phyloP scores from a whole-genome alignment of 2,113 vertebrate genomes.

The Pteropus alecto region DNA sequence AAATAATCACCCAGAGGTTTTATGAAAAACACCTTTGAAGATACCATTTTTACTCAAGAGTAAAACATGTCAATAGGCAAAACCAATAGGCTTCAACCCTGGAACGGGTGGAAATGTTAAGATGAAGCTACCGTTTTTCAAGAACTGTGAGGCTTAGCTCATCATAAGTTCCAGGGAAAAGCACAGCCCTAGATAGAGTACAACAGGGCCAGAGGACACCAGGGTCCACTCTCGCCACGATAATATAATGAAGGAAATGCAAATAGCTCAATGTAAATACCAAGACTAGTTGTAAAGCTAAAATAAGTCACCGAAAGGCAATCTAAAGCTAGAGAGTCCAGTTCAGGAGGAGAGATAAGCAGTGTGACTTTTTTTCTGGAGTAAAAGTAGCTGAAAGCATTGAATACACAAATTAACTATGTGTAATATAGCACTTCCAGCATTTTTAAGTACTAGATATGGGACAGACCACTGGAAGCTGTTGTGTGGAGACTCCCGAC shows the following conservation, averaged over 20 bases:
- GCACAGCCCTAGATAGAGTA: not conserved
- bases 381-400: not conserved
- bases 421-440: not conserved
- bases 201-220: not conserved
- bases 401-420: not conserved
- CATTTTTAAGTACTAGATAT: not conserved
- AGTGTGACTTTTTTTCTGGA: not conserved
- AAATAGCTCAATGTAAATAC: not conserved
- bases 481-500: not conserved
- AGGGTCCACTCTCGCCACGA: not conserved
- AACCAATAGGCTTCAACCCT: not conserved
- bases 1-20: not conserved
- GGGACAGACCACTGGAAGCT: not conserved
- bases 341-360: not conserved
- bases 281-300: not conserved
- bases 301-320: not conserved
- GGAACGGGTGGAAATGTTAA: not conserved
- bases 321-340: not conserved
- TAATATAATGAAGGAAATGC: not conserved
- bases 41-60: conserved; percentile 3
- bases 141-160: not conserved
- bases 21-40: conserved; percentile 2
- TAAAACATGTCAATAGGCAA: not conserved
- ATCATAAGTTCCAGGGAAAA: not conserved
- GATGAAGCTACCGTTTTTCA: not conserved